These are phyloP conservation scores for Caenorhabditis sinica DNA, from an alignment of 2,888 invertebrate species.

Conservation along the genomic window DNA sequence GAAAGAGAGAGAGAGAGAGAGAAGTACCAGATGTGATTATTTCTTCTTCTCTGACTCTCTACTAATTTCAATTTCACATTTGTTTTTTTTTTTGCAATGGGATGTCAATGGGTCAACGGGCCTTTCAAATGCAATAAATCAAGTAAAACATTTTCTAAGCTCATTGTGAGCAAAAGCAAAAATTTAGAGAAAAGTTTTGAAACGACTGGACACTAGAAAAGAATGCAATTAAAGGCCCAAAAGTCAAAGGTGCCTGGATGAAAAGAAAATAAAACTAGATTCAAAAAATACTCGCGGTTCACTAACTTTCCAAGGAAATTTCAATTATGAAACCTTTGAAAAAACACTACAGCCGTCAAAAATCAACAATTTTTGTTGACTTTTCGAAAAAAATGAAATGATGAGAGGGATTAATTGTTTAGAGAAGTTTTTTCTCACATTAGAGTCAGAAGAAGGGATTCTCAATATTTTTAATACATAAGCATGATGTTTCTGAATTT, in stretches of 20 bases:
- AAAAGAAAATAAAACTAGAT: neutral
- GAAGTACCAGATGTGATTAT: constrained; percentile 34
- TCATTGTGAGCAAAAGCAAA: neutral
- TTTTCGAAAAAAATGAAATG: neutral
- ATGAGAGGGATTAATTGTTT: neutral
- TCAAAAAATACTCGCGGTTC: neutral
- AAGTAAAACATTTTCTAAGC: constrained; percentile 12
- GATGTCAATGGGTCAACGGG: constrained; percentile 12
- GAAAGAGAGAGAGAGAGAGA: too few species aligned
- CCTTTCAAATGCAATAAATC: constrained; percentile 44
- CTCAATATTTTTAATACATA: too few species aligned
- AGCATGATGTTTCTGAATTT: too few species aligned
- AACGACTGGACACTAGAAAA: neutral
- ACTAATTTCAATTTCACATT: constrained; percentile 40
- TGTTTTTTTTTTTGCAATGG: constrained; percentile 63
- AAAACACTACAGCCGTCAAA: neutral
- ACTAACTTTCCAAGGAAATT: neutral
- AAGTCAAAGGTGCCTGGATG: neutral
- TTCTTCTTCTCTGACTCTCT: too few species aligned
- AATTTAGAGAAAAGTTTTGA: neutral
- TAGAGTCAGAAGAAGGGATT: too few species aligned
- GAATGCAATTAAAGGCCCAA: neutral
- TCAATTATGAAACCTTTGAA: neutral
- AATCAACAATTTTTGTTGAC: constrained; percentile 12
- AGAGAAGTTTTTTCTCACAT: too few species aligned